Evolutionary conservation across 2,113 vertebrate genomes (phyloP).

Genomic region (Alosa alosa): DNA sequence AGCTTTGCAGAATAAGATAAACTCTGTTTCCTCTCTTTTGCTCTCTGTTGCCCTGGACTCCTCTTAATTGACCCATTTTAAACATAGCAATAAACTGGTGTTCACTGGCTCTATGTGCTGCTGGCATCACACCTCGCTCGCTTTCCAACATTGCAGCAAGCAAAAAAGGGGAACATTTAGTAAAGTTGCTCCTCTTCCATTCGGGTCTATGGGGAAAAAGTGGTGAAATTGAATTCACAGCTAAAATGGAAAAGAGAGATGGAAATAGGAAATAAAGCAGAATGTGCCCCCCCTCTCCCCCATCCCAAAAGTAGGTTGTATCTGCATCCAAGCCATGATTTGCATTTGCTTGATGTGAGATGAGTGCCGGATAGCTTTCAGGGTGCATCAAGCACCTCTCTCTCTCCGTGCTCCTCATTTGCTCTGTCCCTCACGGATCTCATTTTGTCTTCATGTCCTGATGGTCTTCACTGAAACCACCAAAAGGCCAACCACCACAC

Average conservation of each 20-base stretch:
- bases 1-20: not conserved
- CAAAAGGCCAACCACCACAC: constrained; percentile 7
- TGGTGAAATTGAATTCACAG: constrained; percentile 31
- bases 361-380: constrained; percentile 50
- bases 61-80: constrained; percentile 9
- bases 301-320: constrained; percentile 35
- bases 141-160: not conserved
- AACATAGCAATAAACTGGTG: not conserved
- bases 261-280: not conserved
- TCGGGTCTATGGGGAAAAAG: not conserved
- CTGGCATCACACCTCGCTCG: not conserved
- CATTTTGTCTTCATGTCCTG: constrained; percentile 30
- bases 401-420: constrained; percentile 16
- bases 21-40: not conserved
- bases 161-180: constrained; percentile 28
- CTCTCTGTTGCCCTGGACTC: not conserved
- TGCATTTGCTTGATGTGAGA: constrained; percentile 60
- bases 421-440: constrained; percentile 33
- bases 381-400: constrained; percentile 51
- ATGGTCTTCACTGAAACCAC: constrained; percentile 33
- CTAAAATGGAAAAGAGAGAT: constrained; percentile 16
- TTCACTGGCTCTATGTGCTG: not conserved
- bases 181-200: constrained; percentile 26
- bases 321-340: constrained; percentile 50
- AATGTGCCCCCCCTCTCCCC: constrained; percentile 19